Base-by-base conservation (phyloP, 2,888 invertebrate genomes). In the Scrobipalpa costella region DNA sequence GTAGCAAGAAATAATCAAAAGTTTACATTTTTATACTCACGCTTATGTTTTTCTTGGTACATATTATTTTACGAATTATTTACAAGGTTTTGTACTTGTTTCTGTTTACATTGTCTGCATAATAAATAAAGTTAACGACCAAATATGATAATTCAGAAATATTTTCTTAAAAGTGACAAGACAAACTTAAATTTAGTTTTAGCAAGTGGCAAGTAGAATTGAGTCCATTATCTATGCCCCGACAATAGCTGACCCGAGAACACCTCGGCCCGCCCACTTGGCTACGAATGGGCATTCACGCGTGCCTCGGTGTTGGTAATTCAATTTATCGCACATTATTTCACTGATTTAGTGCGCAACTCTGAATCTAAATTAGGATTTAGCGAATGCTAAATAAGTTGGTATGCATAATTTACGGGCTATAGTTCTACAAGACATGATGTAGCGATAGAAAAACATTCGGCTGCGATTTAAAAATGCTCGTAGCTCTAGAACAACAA, bases 321-420 rank as follows among this genome's bases (percentile, higher is more conserved):
- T 55, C 15, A 34, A 15, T 55, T 55, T 15, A 34, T 34, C 34
- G 55, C 55, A 55, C 34, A 55, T 55, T 55, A 55, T 55, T 55
- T 34, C n/a, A 55, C 55, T 15, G 55, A 33, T 55, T 55, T 34
- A 55, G 9, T 34, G 15, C 8, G 55, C 33, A 55, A 55, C 27
- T 8, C 7, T n/a, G n/a, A 34, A 34, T 55, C n/a, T 6, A 2
- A 52, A 17, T 27, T 27, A n/a, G 11, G 17, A 52, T 52, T 52
- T 19, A 27, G 2, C 52, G 27, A 9, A 47, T 15, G 15, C 44
- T 44, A n/a, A 44, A 44, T 44, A 15, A 15, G 15, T 6, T n/a
- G 15, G 6, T 2, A 44, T 15, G 44, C 44, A 44, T 44, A 44
- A 44, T 44, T 44, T 44, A n/a, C 15, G 27, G 5, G 13, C 40